Evolutionary conservation across 2,113 vertebrate genomes (phyloP).

Genomic region (Notechis scutatus): DNA sequence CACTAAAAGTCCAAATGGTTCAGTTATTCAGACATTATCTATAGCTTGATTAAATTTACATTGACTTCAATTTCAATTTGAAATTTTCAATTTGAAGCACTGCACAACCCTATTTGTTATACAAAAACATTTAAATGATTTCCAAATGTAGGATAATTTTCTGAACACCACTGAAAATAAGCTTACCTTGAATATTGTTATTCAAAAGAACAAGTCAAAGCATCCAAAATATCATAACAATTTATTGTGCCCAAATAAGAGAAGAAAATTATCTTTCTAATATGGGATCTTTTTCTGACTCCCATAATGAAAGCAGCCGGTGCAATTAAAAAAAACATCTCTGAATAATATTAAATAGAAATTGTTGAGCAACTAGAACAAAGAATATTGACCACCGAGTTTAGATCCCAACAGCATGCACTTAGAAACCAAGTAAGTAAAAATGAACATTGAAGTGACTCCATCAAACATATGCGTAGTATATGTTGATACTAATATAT

Average conservation of each 20-base stretch:
- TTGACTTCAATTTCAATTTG: background rate
- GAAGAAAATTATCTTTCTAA: constrained; percentile 12
- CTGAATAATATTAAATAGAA: constrained; percentile 21
- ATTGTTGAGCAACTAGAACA: constrained; percentile 53
- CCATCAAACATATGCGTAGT: constrained; percentile 39
- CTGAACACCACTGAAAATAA: background rate
- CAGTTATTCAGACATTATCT: background rate
- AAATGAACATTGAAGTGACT: constrained; percentile 51
- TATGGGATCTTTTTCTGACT: constrained; percentile 18
- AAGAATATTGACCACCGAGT: constrained; percentile 51
- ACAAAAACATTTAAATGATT: background rate
- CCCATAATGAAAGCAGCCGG: constrained; percentile 30
- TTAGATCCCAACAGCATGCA: constrained; percentile 42
- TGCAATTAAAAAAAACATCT: background rate
- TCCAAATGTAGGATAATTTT: background rate
- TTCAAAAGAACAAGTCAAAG: constrained; percentile 25
- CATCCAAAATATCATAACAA: background rate
- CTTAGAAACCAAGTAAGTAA: constrained; percentile 58
- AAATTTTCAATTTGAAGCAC: background rate
- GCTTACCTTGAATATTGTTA: constrained; percentile 1
- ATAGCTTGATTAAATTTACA: background rate
- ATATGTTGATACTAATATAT: constrained; percentile 40
- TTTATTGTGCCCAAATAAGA: background rate
- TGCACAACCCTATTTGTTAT: background rate
- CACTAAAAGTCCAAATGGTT: background rate